Evolutionary conservation across 2,113 vertebrate species (phyloP), one percentile per base, ranked within the genome.

Genomic region (Monopterus albus): DNA sequence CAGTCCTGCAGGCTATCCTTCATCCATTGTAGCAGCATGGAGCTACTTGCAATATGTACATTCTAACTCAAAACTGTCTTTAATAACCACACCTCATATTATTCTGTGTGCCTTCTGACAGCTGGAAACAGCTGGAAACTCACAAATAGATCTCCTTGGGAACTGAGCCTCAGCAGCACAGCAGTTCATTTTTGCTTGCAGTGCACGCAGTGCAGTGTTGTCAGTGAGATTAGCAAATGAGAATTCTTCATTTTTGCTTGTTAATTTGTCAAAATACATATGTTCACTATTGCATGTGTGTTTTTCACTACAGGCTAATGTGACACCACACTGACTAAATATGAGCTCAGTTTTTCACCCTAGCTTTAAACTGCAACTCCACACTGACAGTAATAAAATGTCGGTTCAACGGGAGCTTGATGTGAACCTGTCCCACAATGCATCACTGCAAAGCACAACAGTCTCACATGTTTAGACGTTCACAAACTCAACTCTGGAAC

Each of bases 401-500:
- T 45, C 28, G 39, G 40, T 79, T 86, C 75, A 86, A 78, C 78
- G 51, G 71, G 67, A 82, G 67, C 81, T 73, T 58, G 82, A 68
- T 76, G 64, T 68, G 43, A 85, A 83, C 79, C 65, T 67, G 65
- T 84, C 86, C 80, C 78, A 63, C 63, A 84, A 82, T 26, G 33
- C 47, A 64, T 69, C n/a, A 5, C 25, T 26, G 78, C 56, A 76
- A 64, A 80, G 52, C 60, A 67, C 13, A 76, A 83, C 76, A 77
- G 43, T 72, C 31, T 79, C 36, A 46, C 42, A 50, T 40, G 52
- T 23, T 69, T 17, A 55, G 68, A 23, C 46, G 50, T 31, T 72
- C n/a, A 43, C 67, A 50, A 39, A 57, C 9, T 53, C 13, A 35
- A n/a, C 35, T 45, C 36, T 66, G 49, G 42, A 47, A 18, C 14